Conservation (phyloP, 2,113 vertebrate species). For the Phaetusa simplex region DNA sequence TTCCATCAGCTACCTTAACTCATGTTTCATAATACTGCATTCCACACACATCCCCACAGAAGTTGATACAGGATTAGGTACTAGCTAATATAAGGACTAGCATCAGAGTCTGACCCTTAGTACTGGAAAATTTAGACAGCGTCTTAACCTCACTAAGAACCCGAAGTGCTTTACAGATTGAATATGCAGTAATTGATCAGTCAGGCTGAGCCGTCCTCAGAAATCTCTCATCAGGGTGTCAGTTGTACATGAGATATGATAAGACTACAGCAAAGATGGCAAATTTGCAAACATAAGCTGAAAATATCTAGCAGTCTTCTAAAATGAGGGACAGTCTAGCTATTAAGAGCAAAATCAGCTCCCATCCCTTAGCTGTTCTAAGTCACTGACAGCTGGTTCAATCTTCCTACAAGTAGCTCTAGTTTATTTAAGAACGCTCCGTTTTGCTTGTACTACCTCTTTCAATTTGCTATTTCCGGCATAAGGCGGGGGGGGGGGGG, state of each 20-base stretch:
- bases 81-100: neutral
- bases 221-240: neutral
- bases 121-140: neutral
- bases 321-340: constrained; percentile 1
- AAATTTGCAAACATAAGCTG: constrained; percentile 2
- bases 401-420: constrained; percentile 12
- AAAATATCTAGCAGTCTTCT: constrained; percentile 22
- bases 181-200: neutral
- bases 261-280: constrained; percentile 2
- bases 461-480: neutral
- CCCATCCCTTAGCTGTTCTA: neutral
- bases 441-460: neutral
- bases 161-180: neutral
- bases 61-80: neutral
- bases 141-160: neutral
- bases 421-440: neutral
- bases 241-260: neutral
- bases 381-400: constrained; percentile 10
- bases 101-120: neutral
- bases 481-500: neutral
- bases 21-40: neutral
- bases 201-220: neutral
- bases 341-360: constrained; percentile 31
- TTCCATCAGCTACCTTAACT: neutral
- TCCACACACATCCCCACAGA: neutral